Evolutionary conservation across 2,797 vertebrate species (phyloP).

Genomic region (Atherinosoma microstoma): DNA sequence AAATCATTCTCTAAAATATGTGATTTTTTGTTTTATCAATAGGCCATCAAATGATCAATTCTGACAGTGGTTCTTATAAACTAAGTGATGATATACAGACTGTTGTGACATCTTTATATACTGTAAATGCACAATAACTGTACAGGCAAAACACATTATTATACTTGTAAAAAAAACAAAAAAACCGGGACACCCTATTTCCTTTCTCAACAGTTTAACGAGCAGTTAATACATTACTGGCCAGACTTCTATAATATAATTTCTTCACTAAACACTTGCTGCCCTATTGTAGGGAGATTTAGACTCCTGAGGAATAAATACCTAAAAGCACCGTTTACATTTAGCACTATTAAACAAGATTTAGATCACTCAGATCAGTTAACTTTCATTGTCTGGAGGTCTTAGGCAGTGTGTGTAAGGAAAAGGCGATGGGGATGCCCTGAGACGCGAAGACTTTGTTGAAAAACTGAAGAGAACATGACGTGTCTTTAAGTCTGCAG

Average conservation of each 20-base stretch:
- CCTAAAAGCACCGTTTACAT: conserved; percentile 59
- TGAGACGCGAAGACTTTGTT: conserved; percentile 58
- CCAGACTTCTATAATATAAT: conserved; percentile 10
- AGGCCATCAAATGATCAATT: conserved; percentile 51
- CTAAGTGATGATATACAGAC: conserved; percentile 56
- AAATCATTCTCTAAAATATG: conserved; percentile 11
- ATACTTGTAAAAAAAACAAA: conserved; percentile 21
- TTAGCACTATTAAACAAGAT: conserved; percentile 25
- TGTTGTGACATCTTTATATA: conserved; percentile 46
- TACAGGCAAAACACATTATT: conserved; percentile 58
- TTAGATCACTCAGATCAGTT: conserved; percentile 13
- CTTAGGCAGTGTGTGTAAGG: conserved; percentile 62
- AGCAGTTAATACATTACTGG: conserved; percentile 48
- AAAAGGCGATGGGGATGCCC: conserved; percentile 65
- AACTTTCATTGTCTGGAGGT: conserved; percentile 19
- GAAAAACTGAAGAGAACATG: conserved; percentile 24
- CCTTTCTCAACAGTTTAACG: conserved; percentile 27
- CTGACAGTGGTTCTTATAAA: conserved; percentile 66
- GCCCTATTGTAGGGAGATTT: conserved; percentile 2
- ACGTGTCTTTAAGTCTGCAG: conserved; percentile 21
- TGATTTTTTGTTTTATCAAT: conserved; percentile 13
- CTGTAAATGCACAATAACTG: conserved; percentile 51
- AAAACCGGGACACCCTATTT: conserved; percentile 37
- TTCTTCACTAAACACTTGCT: neutral
- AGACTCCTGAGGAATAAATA: conserved; percentile 54